These are phyloP conservation scores for Oncorhynchus nerka DNA, from an alignment of 2,113 vertebrate genomes.

Conservation along the genomic window DNA sequence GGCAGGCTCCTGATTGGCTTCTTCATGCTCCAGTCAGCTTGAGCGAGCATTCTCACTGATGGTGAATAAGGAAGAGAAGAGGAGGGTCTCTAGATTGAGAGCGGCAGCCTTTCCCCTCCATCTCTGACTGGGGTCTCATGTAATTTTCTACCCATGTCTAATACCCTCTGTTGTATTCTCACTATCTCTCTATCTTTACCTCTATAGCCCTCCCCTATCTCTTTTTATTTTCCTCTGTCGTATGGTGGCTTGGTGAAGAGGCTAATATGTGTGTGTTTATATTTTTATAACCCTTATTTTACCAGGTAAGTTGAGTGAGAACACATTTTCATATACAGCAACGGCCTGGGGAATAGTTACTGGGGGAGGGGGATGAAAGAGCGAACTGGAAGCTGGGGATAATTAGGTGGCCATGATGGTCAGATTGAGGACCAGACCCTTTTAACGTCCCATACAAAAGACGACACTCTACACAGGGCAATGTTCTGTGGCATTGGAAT, in stretches of 20 bases:
- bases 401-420: too few species aligned
- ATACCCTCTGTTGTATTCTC: neutral
- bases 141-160: neutral
- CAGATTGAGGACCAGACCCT: too few species aligned
- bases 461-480: too few species aligned
- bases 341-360: too few species aligned
- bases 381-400: too few species aligned
- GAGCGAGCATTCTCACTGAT: slow-evolving; percentile 44
- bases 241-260: neutral
- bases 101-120: slow-evolving; percentile 24
- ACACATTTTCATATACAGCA: too few species aligned
- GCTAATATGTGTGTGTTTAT: neutral
- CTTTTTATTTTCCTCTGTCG: neutral
- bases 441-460: too few species aligned
- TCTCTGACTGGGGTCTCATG: slow-evolving; percentile 8
- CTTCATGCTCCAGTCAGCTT: slow-evolving; percentile 72
- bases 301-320: neutral
- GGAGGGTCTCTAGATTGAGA: slow-evolving; percentile 56
- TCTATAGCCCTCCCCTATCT: neutral
- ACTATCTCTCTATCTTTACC: neutral
- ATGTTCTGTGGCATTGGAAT: too few species aligned
- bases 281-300: too few species aligned
- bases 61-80: slow-evolving; percentile 69
- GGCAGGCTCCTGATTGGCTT: slow-evolving; percentile 79
- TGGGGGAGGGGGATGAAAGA: too few species aligned